Percentiles rank a stretch among this genome's conserved stretches.
phyloP scores from a whole-genome alignment of 2,113 vertebrate genomes.

The Steatornis caripensis region DNA sequence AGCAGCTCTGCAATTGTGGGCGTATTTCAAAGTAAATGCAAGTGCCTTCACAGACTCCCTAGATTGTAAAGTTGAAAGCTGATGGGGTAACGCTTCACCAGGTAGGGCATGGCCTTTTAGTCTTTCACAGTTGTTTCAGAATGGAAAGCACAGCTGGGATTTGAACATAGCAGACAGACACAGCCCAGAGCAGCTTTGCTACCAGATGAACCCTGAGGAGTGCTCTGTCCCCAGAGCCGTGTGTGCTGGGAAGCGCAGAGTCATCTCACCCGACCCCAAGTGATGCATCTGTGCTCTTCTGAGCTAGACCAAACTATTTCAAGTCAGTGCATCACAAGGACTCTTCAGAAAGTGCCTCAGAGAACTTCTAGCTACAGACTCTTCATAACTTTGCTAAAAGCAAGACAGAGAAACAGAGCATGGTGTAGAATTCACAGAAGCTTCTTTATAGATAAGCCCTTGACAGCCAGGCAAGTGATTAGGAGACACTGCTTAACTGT shows the following conservation, averaged over 20 bases:
- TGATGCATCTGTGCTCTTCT: background rate
- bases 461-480: background rate
- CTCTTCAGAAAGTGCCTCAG: background rate
- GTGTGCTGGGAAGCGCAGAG: background rate
- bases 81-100: background rate
- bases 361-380: background rate
- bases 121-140: background rate
- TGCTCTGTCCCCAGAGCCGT: background rate
- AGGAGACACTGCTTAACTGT: background rate
- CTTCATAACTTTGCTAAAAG: background rate
- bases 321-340: background rate
- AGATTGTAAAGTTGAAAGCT: background rate
- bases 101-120: too few relatives aligned
- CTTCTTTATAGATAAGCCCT: background rate
- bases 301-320: background rate
- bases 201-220: background rate
- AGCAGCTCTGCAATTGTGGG: background rate
- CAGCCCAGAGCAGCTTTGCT: background rate
- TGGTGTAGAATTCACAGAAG: background rate
- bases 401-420: background rate
- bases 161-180: background rate
- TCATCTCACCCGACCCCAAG: background rate
- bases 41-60: background rate
- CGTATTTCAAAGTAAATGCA: background rate
- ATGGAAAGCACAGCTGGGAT: background rate